phyloP scores from a whole-genome alignment of 23 tunicate genomes.

The Styela clava region DNA sequence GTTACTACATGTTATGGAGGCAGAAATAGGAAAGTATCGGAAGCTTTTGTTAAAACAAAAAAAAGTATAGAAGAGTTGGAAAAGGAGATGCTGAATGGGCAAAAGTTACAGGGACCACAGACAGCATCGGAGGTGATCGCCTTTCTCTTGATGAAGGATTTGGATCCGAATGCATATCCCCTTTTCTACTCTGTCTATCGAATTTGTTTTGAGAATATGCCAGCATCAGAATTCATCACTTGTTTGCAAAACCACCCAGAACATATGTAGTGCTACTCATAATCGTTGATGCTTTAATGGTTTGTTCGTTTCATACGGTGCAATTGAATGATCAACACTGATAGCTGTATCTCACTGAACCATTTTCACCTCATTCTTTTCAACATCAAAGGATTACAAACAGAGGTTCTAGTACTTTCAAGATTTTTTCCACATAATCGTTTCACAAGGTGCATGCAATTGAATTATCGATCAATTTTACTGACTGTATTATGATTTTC shows the following conservation, averaged over 20 bases:
- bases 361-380: too few relatives aligned
- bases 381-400: too few relatives aligned
- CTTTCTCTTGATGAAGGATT: constrained; percentile 40
- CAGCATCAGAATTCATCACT: constrained; percentile 51
- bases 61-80: constrained; percentile 82
- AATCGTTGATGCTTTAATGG: too few relatives aligned
- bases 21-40: constrained; percentile 76
- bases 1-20: constrained; percentile 98
- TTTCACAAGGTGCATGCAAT: too few relatives aligned
- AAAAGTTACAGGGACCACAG: constrained; percentile 90
- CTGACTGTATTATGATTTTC: too few relatives aligned
- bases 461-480: too few relatives aligned
- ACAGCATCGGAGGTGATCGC: constrained; percentile 84
- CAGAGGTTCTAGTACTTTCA: too few relatives aligned
- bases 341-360: too few relatives aligned
- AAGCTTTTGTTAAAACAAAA: constrained; percentile 70
- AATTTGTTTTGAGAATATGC: constrained; percentile 73
- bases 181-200: constrained; percentile 83
- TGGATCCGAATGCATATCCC: constrained; percentile 70
- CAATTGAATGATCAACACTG: too few relatives aligned
- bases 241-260: constrained; percentile 93
- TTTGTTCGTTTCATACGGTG: too few relatives aligned
- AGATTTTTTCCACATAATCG: too few relatives aligned
- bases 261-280: constrained; percentile 73
- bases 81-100: constrained; percentile 91